These are phyloP conservation scores for Zingel zingel DNA, from an alignment of 2,113 vertebrate species.

Conservation along the genomic window DNA sequence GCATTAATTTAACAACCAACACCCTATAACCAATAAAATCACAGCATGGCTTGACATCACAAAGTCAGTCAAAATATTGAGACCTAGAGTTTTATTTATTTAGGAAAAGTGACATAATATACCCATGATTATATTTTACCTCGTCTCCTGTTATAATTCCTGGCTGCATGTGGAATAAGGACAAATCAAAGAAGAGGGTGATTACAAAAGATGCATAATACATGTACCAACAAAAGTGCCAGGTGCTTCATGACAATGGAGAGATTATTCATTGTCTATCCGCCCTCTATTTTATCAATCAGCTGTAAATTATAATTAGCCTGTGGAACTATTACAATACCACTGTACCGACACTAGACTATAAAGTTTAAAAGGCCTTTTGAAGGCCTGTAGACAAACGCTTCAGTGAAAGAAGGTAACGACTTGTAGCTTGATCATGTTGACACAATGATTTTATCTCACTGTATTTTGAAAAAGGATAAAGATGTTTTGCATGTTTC, in stretches of 20 bases:
- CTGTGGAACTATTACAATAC: not conserved
- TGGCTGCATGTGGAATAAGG: slow-evolving; percentile 97
- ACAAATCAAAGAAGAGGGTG: slow-evolving; percentile 74
- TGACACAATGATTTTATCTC: not conserved
- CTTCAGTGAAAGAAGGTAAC: not conserved
- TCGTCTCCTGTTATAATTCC: slow-evolving; percentile 99
- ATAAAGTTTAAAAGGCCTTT: not conserved
- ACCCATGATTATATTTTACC: slow-evolving; percentile 87
- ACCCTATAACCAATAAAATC: slow-evolving; percentile 9
- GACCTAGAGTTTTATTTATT: not conserved
- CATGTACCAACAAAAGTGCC: slow-evolving; percentile 31
- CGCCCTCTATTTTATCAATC: slow-evolving; percentile 28
- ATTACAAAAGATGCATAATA: slow-evolving; percentile 54
- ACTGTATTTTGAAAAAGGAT: not conserved
- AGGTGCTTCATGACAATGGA: slow-evolving; percentile 42
- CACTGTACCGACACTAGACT: not conserved
- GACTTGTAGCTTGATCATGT: not conserved
- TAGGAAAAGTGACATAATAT: slow-evolving; percentile 13
- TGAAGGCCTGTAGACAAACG: not conserved
- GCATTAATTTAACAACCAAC: slow-evolving; percentile 13
- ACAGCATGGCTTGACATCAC: slow-evolving; percentile 3
- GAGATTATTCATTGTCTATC: not conserved
- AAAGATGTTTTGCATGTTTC: not conserved
- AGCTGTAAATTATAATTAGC: slow-evolving; percentile 26
- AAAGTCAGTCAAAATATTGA: slow-evolving; percentile 38